Evolutionary conservation across 2,797 vertebrate genomes (phyloP), one percentile per base, ranked within the genome.

Genomic region (Phataginus tricuspis): DNA sequence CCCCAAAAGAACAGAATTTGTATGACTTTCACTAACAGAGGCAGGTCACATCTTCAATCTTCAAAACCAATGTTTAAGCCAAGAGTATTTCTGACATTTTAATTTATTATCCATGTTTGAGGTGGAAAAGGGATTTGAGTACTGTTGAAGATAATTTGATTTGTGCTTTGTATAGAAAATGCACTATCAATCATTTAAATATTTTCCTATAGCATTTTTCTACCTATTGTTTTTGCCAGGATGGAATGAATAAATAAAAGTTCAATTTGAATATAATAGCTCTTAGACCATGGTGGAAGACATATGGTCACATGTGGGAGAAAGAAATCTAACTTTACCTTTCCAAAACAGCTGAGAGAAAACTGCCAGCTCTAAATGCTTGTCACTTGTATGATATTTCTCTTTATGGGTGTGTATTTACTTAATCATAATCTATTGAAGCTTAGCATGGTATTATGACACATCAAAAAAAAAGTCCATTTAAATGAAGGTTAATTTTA

Each of bases 81-180:
- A 75, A 94, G 95, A 83, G 29, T 96, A 57, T 96, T 91, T 92
- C 75, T 86, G 90, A 95, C 80, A 96, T 95, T 96, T 95, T 96
- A 87, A 95, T 96, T 96, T 95, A 94, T 96, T 72, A 77, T 77
- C 55, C 92, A 45, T 74, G 59, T 90, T 95, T 91, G 31, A 39
- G 51, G 57, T 82, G 25, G 45, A 92, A 94, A 79, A 93, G 64
- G 64, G 49, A 94, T 86, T 91, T 86, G 86, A 90, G 89, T 75
- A 79, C 39, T 29, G 66, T 92, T 92, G 57, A 72, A 94, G 92
- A 96, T 94, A 78, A 94, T 85, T 59, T 90, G 96, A 96, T 97
- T 95, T 96, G 80, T 96, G 72, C 61, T 92, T 92, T 91, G 45
- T 61, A 72, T 90, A 88, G 78, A 80, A 90, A 80, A 90, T 88